A percentile compares a stretch with the other conserved stretches of the same genome.
These are phyloP conservation scores for Monopis laevigella DNA, from an alignment of 2,888 invertebrate genomes.

Conservation along the genomic window DNA sequence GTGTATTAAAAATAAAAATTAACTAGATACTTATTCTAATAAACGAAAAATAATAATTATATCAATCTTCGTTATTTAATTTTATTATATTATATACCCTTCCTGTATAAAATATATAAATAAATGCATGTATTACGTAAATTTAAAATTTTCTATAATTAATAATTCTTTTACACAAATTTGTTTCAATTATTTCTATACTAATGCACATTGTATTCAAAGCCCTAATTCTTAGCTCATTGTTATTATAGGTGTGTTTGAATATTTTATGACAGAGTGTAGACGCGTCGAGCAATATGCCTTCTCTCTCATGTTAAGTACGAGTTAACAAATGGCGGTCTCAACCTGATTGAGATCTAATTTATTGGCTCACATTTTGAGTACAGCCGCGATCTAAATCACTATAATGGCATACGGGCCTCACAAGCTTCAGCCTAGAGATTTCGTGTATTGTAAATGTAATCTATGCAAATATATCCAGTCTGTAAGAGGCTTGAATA, in stretches of 20 bases:
- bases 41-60: no score
- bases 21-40: no score
- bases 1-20: no score
- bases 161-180: no score
- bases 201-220: no score
- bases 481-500: conserved; percentile 8
- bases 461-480: conserved; percentile 12
- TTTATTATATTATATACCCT: no score
- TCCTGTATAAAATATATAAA: no score
- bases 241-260: conserved; percentile 9
- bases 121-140: no score
- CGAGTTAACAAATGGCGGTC: conserved; percentile 50
- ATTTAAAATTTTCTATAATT: no score
- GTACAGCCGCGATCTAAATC: conserved; percentile 51
- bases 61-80: no score
- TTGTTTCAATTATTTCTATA: no score
- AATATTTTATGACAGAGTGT: conserved; percentile 17
- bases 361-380: conserved; percentile 57
- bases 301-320: conserved; percentile 20
- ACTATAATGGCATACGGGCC: conserved; percentile 51
- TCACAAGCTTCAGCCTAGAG: conserved; percentile 34
- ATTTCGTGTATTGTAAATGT: conserved; percentile 36
- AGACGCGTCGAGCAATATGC: conserved; percentile 1
- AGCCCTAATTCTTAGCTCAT: no score
- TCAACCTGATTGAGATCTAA: conserved; percentile 60